A percentile compares a stretch with the other conserved stretches of the same genome.
Conservation (phyloP, 1,140 invertebrate species). For the Rhagoletis pomonella region DNA sequence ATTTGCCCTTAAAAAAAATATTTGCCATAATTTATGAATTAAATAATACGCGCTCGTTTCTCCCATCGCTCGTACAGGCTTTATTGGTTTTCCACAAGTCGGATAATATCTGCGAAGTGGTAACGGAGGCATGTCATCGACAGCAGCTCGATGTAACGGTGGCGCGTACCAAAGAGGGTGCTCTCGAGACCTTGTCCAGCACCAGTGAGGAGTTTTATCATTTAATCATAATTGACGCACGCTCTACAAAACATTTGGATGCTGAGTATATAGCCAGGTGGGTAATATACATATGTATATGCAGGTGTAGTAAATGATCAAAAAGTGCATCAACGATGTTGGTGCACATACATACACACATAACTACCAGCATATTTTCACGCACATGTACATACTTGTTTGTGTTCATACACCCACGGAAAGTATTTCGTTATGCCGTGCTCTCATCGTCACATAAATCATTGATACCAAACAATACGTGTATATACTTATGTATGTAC, state of each 20-base stretch:
- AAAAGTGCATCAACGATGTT: too few relatives aligned
- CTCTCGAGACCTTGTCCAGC: constrained; percentile 78
- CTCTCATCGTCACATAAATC: too few relatives aligned
- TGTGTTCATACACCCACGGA: too few relatives aligned
- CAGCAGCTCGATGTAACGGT: constrained; percentile 78
- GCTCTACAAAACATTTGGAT: constrained; percentile 78
- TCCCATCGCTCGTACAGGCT: constrained; percentile 74
- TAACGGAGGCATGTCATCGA: constrained; percentile 79
- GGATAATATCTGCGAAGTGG: constrained; percentile 80
- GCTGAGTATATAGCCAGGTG: constrained; percentile 81
- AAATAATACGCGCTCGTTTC: neutral
- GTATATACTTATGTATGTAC: neutral
- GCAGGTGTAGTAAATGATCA: neutral
- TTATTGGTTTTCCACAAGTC: constrained; percentile 80
- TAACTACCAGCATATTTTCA: too few relatives aligned
- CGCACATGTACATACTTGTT: too few relatives aligned
- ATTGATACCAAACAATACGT: too few relatives aligned
- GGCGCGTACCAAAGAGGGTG: constrained; percentile 76
- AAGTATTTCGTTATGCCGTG: too few relatives aligned
- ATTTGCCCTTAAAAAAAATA: neutral
- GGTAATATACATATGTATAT: constrained; percentile 42
- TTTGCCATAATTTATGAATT: neutral
- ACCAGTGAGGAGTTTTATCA: constrained; percentile 75
- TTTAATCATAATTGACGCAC: constrained; percentile 81
- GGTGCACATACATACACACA: neutral